Evolutionary conservation across 2,888 invertebrate genomes (phyloP).

Genomic region (Acleris emargana): DNA sequence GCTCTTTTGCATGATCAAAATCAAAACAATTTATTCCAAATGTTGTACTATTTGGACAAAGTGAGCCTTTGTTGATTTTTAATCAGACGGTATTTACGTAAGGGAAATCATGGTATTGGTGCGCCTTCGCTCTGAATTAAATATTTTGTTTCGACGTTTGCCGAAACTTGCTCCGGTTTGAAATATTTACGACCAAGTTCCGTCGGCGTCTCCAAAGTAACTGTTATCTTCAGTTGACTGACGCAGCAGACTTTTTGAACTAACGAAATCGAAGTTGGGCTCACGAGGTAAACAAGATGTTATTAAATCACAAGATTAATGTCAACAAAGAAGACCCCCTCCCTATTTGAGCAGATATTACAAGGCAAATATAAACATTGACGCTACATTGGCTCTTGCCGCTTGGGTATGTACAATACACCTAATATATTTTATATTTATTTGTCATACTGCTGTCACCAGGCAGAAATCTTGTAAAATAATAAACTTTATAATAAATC

Average conservation of each 20-base stretch:
- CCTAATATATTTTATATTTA: slow-evolving; percentile 5
- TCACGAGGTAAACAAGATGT: too few species aligned
- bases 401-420: too few species aligned
- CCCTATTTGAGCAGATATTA: too few species aligned
- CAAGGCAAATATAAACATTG: too few species aligned
- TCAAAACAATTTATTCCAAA: slow-evolving; percentile 36
- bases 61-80: slow-evolving; percentile 29
- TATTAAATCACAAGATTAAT: too few species aligned
- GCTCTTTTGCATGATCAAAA: slow-evolving; percentile 26
- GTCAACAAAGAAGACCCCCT: too few species aligned
- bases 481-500: slow-evolving; percentile 19
- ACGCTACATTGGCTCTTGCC: too few species aligned
- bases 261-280: too few species aligned
- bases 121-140: slow-evolving; percentile 11
- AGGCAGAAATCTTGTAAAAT: not conserved
- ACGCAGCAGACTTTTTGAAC: too few species aligned
- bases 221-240: too few species aligned
- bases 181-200: too few species aligned
- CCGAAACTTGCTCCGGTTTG: not conserved
- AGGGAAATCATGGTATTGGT: slow-evolving; percentile 21
- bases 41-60: slow-evolving; percentile 27
- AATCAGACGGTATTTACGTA: slow-evolving; percentile 28
- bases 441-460: slow-evolving; percentile 14
- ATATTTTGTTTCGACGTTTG: slow-evolving; percentile 14
- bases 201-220: too few species aligned